Base-by-base conservation (phyloP, 2,113 vertebrate genomes). In the Alligator mississippiensis region DNA sequence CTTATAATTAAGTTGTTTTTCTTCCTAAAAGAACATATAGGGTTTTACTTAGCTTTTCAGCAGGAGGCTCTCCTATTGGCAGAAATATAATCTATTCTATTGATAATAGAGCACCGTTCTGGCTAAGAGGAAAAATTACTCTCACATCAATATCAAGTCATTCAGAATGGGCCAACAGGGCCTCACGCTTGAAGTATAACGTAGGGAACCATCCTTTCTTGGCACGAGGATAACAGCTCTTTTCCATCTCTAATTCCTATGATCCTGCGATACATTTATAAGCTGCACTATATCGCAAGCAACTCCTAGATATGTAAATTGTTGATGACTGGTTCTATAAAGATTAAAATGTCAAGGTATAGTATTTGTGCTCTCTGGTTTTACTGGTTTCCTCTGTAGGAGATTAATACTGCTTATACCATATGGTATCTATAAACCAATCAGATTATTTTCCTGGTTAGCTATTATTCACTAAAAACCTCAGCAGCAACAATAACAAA, bases 111-210 rank as follows among this genome's bases (percentile, higher is more conserved):
- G 87, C 68, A 79, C 95, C 97, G 90, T 89, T 96, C 80, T 93
- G 85, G 89, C 91, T 80, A 19, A 80, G 88, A 84, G 80, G 90
- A 79, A 94, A 72, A 85, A 95, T 92, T 94, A 96, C 94, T 88
- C 85, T 93, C 91, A 95, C 90, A 89, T 95, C 94, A 92, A 85
- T 87, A 92, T 94, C 84, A 89, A 92, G 91, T 96, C 93, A 93
- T 96, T 95, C 90, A 92, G 82, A 96, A 81, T 74, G 93, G 95
- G 85, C 83, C 93, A 93, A 94, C 82, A 90, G 86, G 57, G 82
- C 86, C 83, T 76, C 95, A 96, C 70, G 87, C 87, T 94, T 96
- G 91, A 96, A 95, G 96, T 90, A 85, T 21, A 80, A 74, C 96
- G 81, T 47, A 68, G 82, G 87, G 77, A 96, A 92, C 38, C 93